These are phyloP conservation scores for Helicoverpa zea DNA, from an alignment of 1,140 invertebrate genomes.

Conservation along the genomic window DNA sequence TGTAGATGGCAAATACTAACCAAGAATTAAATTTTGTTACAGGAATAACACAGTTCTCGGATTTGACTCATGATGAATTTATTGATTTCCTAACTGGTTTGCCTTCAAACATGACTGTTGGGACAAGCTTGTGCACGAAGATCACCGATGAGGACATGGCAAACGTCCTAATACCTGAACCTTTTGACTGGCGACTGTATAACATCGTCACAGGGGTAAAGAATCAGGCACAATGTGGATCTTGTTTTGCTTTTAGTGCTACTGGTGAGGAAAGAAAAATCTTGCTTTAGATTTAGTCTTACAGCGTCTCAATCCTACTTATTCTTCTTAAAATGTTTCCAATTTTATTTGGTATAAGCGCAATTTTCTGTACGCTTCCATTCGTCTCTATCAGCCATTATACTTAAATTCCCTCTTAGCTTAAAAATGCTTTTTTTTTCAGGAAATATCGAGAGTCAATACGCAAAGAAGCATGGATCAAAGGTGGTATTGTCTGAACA, in stretches of 20 bases:
- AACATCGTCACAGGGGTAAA: not conserved
- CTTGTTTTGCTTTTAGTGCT: constrained; percentile 9
- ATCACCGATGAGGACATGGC: not conserved
- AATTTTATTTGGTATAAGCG: no score
- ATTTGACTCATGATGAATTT: not conserved
- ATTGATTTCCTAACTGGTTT: not conserved
- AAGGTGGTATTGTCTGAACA: constrained; percentile 2
- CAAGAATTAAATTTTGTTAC: not conserved
- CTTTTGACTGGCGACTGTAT: not conserved
- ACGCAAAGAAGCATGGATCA: not conserved
- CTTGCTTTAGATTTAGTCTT: no score
- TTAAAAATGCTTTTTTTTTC: not conserved
- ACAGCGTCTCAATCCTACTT: no score
- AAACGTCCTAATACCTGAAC: not conserved
- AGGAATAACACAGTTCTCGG: not conserved
- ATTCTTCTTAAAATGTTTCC: no score
- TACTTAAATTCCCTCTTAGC: no score
- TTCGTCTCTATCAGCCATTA: no score
- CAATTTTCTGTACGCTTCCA: no score
- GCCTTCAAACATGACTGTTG: not conserved
- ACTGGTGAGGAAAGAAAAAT: not conserved
- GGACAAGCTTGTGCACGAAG: not conserved
- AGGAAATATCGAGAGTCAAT: constrained; percentile 15
- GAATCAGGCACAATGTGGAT: not conserved
- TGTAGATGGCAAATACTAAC: no score